A percentile compares a stretch with the other conserved stretches of the same genome.
phyloP scores from a whole-genome alignment of 2,113 vertebrate genomes.

The Lethenteron camtschaticum region DNA sequence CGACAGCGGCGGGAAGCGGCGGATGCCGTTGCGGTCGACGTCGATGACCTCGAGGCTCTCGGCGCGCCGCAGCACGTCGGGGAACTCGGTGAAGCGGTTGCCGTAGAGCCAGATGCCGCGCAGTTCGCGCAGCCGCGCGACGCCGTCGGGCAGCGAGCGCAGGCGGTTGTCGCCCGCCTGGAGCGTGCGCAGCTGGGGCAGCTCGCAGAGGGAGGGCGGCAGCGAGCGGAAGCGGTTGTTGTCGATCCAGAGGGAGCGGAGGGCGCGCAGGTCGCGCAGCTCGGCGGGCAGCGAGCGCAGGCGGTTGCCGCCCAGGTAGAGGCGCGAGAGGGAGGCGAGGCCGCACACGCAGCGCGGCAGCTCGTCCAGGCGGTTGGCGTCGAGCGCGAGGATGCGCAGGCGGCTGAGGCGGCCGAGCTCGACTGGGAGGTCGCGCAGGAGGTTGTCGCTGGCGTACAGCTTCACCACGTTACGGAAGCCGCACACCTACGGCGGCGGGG shows the following conservation, averaged over 20 bases:
- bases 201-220: conserved; percentile 41
- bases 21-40: conserved; percentile 59
- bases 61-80: conserved; percentile 45
- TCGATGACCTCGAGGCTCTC: conserved; percentile 53
- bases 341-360: conserved; percentile 48
- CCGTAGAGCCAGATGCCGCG: conserved; percentile 73
- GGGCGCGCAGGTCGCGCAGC: conserved; percentile 40
- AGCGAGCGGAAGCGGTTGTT: conserved; percentile 64
- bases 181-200: conserved; percentile 51
- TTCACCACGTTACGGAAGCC: conserved; percentile 42
- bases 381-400: conserved; percentile 54
- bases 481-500: conserved; percentile 26
- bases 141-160: conserved; percentile 40
- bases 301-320: conserved; percentile 76
- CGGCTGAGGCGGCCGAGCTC: conserved; percentile 37
- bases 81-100: conserved; percentile 65
- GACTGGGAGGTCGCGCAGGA: conserved; percentile 44
- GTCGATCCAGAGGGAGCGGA: conserved; percentile 77
- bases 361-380: conserved; percentile 65
- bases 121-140: conserved; percentile 39
- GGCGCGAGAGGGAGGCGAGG: conserved; percentile 43
- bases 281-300: conserved; percentile 43
- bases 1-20: conserved; percentile 44
- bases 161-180: conserved; percentile 78
- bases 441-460: conserved; percentile 51